These are phyloP conservation scores for Diploscapter pachys DNA, from an alignment of 1,140 invertebrate species.

Conservation along the genomic window DNA sequence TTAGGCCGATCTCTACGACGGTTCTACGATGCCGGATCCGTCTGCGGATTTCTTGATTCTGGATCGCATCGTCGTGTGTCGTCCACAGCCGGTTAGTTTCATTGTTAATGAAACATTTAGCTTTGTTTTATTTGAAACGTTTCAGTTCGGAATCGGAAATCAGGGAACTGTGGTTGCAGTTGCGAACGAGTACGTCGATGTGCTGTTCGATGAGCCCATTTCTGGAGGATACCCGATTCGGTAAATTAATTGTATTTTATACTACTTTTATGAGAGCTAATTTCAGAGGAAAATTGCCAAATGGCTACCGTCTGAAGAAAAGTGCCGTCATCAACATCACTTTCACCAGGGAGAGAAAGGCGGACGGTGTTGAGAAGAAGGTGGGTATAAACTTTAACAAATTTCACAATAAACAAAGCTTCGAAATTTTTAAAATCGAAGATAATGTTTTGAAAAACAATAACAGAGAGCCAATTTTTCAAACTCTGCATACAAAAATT, in stretches of 20 bases:
- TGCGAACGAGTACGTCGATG: conserved; percentile 29
- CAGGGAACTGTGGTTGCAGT: conserved; percentile 34
- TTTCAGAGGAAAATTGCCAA: conserved; percentile 16
- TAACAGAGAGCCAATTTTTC: too few relatives aligned
- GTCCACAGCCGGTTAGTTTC: not conserved
- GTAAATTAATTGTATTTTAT: conserved; percentile 5
- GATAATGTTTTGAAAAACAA: too few relatives aligned
- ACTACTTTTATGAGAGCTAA: too few relatives aligned
- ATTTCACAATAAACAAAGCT: too few relatives aligned
- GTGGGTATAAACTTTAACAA: too few relatives aligned
- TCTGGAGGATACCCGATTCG: conserved; percentile 19
- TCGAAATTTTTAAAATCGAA: too few relatives aligned
- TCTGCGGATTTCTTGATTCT: conserved; percentile 69
- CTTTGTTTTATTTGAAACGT: too few relatives aligned
- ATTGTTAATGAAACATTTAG: too few relatives aligned
- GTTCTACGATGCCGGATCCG: conserved; percentile 66
- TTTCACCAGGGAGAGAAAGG: conserved; percentile 19
- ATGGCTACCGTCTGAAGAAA: not conserved
- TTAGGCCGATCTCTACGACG: conserved; percentile 26
- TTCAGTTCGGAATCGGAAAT: not conserved
- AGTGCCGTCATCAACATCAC: conserved; percentile 27
- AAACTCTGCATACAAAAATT: too few relatives aligned
- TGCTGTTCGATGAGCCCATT: conserved; percentile 32
- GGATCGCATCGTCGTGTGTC: conserved; percentile 72
- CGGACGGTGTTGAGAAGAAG: too few relatives aligned